Base-by-base conservation (phyloP, 2,113 vertebrate genomes). In the Rhipidura dahli region DNA sequence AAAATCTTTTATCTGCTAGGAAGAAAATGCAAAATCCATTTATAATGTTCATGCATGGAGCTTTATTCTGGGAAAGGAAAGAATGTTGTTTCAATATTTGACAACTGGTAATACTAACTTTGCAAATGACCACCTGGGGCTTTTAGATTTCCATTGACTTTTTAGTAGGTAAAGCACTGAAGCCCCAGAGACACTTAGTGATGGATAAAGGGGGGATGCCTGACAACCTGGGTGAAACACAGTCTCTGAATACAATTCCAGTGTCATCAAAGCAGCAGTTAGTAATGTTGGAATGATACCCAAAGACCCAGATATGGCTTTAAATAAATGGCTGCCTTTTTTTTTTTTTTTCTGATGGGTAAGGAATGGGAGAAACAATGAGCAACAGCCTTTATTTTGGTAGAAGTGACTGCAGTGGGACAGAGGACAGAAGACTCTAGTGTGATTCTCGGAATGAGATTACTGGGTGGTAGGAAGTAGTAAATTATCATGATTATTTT, bases 101-200 rank as follows among this genome's bases (percentile, higher is more conserved):
- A 89, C 51, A 35, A 45, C 22, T 93, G 82, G 45, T 57, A 87
- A 31, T n/a, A 72, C 22, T 87, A 61, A 61, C 75, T 83, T 80
- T 90, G 72, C 33, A 88, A 44, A 73, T 61, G 45, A 63, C 59
- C 66, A 73, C 57, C 54, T 21, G 15, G 50, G 87, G 66, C 70
- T 93, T 90, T 88, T 83, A 85, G 33, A 51, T 91, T 97, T 93
- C 82, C 78, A 72, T 19, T 93, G 87, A 66, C 91, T 15, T 89
- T 82, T 51, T 45, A 28, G 44, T 15, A 94, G 71, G 45, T 60
- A 83, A 50, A 79, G 33, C 35, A 37, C 35, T 47, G 63, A 69
- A 54, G 7, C 23, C 33, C 30, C 64, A 65, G 73, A 90, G 75
- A 82, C 40, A 33, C 15, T 69, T 47, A 40, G 18, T 83, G 89